These are phyloP conservation scores for Elaphurus davidianus DNA, from an alignment of 2,113 vertebrate genomes.

Conservation along the genomic window DNA sequence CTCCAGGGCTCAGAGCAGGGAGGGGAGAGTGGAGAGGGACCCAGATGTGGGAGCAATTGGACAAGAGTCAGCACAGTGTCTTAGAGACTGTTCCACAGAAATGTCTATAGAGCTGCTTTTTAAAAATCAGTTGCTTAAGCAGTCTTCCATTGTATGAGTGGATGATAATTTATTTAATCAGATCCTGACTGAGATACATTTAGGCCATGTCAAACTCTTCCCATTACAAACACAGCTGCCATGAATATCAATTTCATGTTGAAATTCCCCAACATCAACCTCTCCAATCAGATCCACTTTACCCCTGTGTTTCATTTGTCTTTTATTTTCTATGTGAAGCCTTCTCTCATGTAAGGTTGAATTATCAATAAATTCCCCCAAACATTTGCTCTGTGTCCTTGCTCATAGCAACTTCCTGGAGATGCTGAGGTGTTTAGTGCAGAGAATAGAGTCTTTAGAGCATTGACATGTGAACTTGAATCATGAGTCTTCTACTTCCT, in stretches of 20 bases:
- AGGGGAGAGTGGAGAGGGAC: background rate
- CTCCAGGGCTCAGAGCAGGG: background rate
- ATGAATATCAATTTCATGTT: background rate
- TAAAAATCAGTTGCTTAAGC: background rate
- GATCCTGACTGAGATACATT: background rate
- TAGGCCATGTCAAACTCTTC: background rate
- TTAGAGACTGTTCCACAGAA: background rate
- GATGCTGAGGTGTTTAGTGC: background rate
- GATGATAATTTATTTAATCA: background rate
- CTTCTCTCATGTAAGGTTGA: background rate
- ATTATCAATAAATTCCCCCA: background rate
- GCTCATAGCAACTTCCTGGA: background rate
- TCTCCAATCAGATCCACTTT: background rate
- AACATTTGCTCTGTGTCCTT: background rate
- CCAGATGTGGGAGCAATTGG: too few relatives aligned
- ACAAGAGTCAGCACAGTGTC: background rate
- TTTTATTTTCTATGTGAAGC: background rate
- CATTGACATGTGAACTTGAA: background rate
- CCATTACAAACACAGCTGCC: background rate
- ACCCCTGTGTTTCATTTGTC: background rate
- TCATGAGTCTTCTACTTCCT: background rate
- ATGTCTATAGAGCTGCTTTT: rapidly evolving
- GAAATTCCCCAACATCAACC: background rate
- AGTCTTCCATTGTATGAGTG: background rate
- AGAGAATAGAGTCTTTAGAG: background rate